Evolutionary conservation across 1,140 invertebrate species (phyloP), one percentile per base, ranked within the genome.

Genomic region (Panagrolaimus sp.): DNA sequence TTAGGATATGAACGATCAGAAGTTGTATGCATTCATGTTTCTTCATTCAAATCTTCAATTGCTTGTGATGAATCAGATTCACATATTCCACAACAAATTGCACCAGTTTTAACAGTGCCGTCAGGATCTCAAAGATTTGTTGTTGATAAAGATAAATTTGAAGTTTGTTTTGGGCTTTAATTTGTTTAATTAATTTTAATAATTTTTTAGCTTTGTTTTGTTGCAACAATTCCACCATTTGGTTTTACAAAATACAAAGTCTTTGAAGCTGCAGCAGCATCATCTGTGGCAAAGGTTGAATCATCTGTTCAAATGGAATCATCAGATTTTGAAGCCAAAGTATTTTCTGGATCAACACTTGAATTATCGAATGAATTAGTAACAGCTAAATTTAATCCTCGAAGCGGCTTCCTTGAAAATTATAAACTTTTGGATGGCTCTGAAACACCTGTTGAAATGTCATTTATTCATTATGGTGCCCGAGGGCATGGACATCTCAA

Each of bases 11-110:
- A 82, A 45, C 84, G 90, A 72, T 85, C 84, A n/a, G 88, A 90
- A 84, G 84, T 91, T 26, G 87, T 90, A 24, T 88, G 85, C 52
- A 80, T 92, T 17, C 84, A 87, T 48, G 87, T 90, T 4, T 88
- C 88, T 1, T 87, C 87, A 3, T 86, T 88, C 0, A 85, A 87
- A 74, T 84, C 91, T 28, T 84, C 87, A 83, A 80, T 91, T 55
- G 87, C 76, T 47, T 87, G 89, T n/a, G 83, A 84, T 6, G 87
- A 86, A 81, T 89, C 87, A 71, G 86, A 89, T 9, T 15, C 43
- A 10, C 26, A 7, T 38, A 58, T 72, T 15, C 17, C 45, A 43
- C 75, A 77, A 58, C 77, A 77, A 67, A 74, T 77, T 55, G 68
- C 62, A 0, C 75, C 75, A n/a, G 46, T 79, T 21, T 21, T 77